These are phyloP conservation scores for Brachionus rotundiformis DNA, from an alignment of 1,140 invertebrate genomes.

Conservation along the genomic window DNA sequence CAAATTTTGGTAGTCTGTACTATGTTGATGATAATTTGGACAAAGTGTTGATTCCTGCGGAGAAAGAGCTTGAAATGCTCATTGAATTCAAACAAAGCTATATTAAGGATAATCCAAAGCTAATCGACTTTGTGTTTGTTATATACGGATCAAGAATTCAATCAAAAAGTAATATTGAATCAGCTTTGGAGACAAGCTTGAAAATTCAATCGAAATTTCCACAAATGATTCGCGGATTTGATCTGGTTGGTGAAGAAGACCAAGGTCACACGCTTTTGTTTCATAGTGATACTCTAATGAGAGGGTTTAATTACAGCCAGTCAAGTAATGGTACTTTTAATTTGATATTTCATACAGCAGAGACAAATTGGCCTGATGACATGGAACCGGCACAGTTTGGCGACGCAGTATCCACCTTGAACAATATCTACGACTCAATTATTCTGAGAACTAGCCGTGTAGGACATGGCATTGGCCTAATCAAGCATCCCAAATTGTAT, in stretches of 20 bases:
- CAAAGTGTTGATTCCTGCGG: background rate
- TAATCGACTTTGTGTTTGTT: slow-evolving; percentile 51
- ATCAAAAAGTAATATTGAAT: background rate
- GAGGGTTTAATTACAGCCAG: slow-evolving; percentile 46
- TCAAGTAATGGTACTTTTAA: slow-evolving; percentile 53
- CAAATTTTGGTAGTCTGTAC: slow-evolving; percentile 40
- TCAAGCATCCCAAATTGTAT: slow-evolving; percentile 55
- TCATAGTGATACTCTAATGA: slow-evolving; percentile 53
- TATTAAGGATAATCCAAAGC: background rate
- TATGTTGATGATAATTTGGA: slow-evolving; percentile 30
- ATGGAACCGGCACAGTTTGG: slow-evolving; percentile 53
- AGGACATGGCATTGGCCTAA: slow-evolving; percentile 55
- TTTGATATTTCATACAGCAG: slow-evolving; percentile 55
- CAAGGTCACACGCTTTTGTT: slow-evolving; percentile 55
- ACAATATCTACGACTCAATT: slow-evolving; percentile 55
- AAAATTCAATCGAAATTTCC: slow-evolving; percentile 55
- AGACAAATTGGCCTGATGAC: slow-evolving; percentile 57
- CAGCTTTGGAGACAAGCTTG: background rate
- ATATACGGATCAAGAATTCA: slow-evolving; percentile 13
- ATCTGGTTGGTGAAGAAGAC: slow-evolving; percentile 57
- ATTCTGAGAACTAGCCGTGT: slow-evolving; percentile 54
- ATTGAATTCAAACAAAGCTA: slow-evolving; percentile 44
- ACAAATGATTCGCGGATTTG: slow-evolving; percentile 55
- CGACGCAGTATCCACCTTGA: slow-evolving; percentile 54
- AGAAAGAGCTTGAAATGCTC: slow-evolving; percentile 6